Evolutionary conservation across 2,113 vertebrate genomes (phyloP).

Genomic region (Malaclemys terrapin): DNA sequence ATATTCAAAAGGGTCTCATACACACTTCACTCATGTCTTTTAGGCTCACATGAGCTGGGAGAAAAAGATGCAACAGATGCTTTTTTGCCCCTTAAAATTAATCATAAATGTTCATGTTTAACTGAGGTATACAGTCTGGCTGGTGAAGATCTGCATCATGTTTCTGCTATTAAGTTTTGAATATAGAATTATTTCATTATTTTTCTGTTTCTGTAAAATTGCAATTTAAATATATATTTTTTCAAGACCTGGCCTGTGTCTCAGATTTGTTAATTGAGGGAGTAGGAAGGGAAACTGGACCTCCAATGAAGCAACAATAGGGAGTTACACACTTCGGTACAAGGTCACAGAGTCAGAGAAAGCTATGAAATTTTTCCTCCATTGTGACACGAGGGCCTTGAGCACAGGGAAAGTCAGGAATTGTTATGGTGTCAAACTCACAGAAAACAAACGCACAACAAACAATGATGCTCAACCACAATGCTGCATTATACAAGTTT

Average conservation of each 20-base stretch:
- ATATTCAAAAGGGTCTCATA: background rate
- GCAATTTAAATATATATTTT: background rate
- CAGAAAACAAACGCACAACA: background rate
- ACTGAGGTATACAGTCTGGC: background rate
- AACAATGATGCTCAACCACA: background rate
- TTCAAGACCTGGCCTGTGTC: background rate
- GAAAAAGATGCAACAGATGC: background rate
- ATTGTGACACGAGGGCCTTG: background rate
- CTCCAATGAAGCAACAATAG: background rate
- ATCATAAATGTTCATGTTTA: background rate
- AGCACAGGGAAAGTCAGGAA: background rate
- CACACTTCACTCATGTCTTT: background rate
- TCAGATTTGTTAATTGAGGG: background rate
- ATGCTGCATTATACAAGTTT: background rate
- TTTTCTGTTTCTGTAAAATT: background rate
- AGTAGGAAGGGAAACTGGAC: background rate
- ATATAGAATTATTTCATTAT: background rate
- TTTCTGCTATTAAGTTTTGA: background rate
- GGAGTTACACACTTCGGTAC: background rate
- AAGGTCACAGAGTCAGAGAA: background rate
- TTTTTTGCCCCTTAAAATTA: background rate
- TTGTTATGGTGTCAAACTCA: background rate
- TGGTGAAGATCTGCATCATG: background rate
- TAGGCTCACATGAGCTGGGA: background rate
- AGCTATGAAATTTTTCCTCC: background rate